Base-by-base conservation (phyloP, 2,113 vertebrate genomes). In the Pomatostomus ruficeps region DNA sequence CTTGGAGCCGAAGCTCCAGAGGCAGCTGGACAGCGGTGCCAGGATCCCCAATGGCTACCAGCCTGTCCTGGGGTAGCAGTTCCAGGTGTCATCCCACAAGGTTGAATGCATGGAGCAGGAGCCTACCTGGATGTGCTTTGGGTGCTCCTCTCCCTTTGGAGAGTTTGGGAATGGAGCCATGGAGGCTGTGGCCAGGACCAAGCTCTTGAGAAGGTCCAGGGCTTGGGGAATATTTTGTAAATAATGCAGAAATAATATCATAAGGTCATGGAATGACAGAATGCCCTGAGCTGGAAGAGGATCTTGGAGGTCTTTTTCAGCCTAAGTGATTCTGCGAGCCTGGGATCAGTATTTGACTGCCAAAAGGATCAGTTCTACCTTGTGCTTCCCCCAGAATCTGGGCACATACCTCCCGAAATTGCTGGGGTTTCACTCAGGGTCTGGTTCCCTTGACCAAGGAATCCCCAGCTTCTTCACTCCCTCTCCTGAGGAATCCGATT, bases 331-430 rank as follows among this genome's bases (percentile, higher is more conserved):
- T 11, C 55, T 8, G 36, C 24, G 65, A 48, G 43, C 45, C 35
- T 3, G 12, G n/a, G 55, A 7, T 9, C 2, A 9, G 12, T 12
- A 6, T 22, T 55, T 3, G 33, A 35, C 40, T 7, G 65, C 59
- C 58, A 18, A 23, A 25, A 72, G 73, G 49, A 14, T 25, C 14
- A 4, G 40, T 19, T 17, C 3, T 8, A 20, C 42, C 49, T 23
- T 1, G 22, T 8, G 14, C 52, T 42, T 31, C 24, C 43, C 48
- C 5, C 0, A 0, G 42, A 12, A 17, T 8, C 43, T 6, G 43
- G 3, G 35, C 17, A 11, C 10, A 2, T 3, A 22, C 68, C 22
- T n/a, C 45, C 8, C 70, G 16, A 7, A 28, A 10, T 3, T 0
- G 29, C 7, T 15, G 33, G 24, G 10, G 4, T 52, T 52, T 28